phyloP scores from a whole-genome alignment of 2,113 vertebrate species.

The Thalassarche chlororhynchos region DNA sequence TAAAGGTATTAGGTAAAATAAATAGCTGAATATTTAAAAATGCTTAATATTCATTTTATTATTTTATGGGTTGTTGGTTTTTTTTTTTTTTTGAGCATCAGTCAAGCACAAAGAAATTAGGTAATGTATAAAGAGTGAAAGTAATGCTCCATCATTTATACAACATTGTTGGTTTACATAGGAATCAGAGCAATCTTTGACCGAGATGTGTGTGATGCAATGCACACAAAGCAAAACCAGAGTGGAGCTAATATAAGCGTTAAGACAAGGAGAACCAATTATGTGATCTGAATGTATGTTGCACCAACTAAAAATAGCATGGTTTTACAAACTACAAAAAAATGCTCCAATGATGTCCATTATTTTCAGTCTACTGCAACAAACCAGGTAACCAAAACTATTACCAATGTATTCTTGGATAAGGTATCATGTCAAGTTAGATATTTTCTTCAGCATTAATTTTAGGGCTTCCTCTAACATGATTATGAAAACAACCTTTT shows the following conservation, averaged over 20 bases:
- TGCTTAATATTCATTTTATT: neutral
- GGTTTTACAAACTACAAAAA: neutral
- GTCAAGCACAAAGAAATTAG: neutral
- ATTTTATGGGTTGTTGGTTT: neutral
- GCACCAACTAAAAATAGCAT: neutral
- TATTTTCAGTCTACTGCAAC: neutral
- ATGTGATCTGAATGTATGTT: neutral
- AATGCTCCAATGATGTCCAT: fast-evolving
- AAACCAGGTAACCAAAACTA: neutral
- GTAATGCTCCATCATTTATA: neutral
- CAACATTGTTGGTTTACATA: neutral
- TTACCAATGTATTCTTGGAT: neutral
- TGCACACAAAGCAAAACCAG: neutral
- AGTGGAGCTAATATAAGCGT: neutral
- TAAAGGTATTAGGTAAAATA: neutral
- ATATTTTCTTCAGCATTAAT: neutral
- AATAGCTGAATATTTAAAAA: neutral
- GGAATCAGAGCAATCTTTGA: neutral
- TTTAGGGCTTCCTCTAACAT: neutral
- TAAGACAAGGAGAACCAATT: neutral
- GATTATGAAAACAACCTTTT: neutral
- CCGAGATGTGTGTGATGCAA: neutral
- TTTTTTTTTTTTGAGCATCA: neutral
- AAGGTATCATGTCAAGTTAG: neutral
- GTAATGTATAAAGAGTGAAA: neutral